phyloP scores from a whole-genome alignment of 2,888 invertebrate genomes.

The Eretmocerus hayati region DNA sequence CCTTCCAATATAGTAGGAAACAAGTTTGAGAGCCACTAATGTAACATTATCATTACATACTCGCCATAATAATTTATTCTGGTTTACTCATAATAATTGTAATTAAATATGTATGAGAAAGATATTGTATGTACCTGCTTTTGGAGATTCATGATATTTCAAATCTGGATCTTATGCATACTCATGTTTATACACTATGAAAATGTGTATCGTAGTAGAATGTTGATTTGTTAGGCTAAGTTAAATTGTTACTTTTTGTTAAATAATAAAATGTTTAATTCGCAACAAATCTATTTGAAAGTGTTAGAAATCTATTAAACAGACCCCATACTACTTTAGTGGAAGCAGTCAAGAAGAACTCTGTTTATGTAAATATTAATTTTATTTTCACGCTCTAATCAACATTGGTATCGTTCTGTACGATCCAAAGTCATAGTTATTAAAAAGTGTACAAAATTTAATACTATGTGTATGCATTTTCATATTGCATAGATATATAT shows the following conservation, averaged over 20 bases:
- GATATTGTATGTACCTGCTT: conserved; percentile 21
- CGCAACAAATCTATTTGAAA: neutral
- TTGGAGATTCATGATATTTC: too few species aligned
- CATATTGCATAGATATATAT: conserved; percentile 17
- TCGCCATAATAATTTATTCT: conserved; percentile 18
- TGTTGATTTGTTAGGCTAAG: conserved; percentile 23
- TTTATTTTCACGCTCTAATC: conserved; percentile 18
- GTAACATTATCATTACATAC: conserved; percentile 14
- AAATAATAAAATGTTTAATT: conserved; percentile 41
- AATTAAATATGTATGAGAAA: conserved; percentile 11
- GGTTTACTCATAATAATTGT: conserved; percentile 17
- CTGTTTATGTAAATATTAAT: conserved; percentile 17
- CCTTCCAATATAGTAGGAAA: too few species aligned
- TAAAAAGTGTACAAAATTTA: conserved; percentile 21
- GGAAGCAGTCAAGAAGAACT: neutral
- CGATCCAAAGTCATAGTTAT: conserved; percentile 18
- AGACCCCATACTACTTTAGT: neutral
- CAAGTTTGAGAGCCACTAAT: too few species aligned
- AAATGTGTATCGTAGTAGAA: too few species aligned
- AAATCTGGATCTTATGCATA: too few species aligned
- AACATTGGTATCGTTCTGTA: conserved; percentile 17
- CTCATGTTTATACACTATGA: too few species aligned
- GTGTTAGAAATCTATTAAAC: too few species aligned
- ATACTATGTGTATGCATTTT: conserved; percentile 15
- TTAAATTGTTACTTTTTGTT: conserved; percentile 40